Evolutionary conservation across 2,888 invertebrate genomes (phyloP).

Genomic region (Steromphala cineraria): DNA sequence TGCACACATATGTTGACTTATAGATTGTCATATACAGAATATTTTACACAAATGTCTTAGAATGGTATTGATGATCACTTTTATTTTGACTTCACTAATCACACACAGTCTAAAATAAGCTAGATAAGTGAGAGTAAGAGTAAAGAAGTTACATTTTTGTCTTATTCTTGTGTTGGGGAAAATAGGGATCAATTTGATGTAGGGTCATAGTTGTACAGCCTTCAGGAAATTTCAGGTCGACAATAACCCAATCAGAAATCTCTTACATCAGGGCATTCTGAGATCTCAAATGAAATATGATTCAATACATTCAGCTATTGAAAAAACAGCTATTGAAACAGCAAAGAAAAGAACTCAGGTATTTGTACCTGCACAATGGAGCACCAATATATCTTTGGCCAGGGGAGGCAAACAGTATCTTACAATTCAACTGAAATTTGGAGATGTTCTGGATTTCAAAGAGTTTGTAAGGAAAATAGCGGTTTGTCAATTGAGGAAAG

Average conservation of each 20-base stretch:
- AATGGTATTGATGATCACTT: too few species aligned
- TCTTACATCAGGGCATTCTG: slow-evolving; percentile 16
- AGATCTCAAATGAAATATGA: not conserved
- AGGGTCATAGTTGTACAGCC: not conserved
- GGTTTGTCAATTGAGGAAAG: not conserved
- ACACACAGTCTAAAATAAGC: too few species aligned
- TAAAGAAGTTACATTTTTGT: not conserved
- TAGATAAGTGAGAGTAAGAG: too few species aligned
- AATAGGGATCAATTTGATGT: slow-evolving; percentile 18
- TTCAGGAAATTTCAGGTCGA: not conserved
- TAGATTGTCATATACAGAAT: too few species aligned
- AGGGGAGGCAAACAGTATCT: not conserved
- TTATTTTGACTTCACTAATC: too few species aligned
- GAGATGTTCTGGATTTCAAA: slow-evolving; percentile 21
- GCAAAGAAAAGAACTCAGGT: not conserved
- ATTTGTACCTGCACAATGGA: not conserved
- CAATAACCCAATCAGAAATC: slow-evolving; percentile 5
- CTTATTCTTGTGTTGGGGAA: not conserved
- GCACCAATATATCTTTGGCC: not conserved
- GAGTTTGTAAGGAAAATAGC: not conserved
- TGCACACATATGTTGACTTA: too few species aligned
- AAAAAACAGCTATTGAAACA: too few species aligned
- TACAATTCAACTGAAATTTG: slow-evolving; percentile 19
- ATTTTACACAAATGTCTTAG: too few species aligned
- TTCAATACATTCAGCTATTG: not conserved